These are phyloP conservation scores for Poecilobothrus nobilitatus DNA, from an alignment of 2,888 invertebrate genomes.

Conservation along the genomic window DNA sequence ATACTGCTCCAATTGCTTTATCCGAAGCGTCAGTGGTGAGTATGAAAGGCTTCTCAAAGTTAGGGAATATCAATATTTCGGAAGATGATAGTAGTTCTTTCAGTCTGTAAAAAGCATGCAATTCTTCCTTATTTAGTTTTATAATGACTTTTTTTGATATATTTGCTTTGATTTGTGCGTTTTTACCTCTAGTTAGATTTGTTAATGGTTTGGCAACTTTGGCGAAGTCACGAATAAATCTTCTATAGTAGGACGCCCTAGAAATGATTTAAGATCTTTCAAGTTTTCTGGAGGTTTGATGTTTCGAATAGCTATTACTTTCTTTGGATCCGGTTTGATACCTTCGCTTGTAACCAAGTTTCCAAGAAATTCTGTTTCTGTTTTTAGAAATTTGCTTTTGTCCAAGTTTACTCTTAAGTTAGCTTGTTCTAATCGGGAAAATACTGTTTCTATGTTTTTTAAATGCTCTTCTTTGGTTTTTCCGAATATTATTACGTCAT, in stretches of 20 bases:
- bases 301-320: slow-evolving; percentile 16
- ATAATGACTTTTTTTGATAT: slow-evolving; percentile 20
- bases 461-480: slow-evolving; percentile 18
- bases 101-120: slow-evolving; percentile 15
- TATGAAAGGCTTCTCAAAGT: too few relatives aligned
- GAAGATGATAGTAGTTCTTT: slow-evolving; percentile 16
- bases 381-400: slow-evolving; percentile 19
- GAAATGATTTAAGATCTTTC: slow-evolving; percentile 20
- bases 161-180: slow-evolving; percentile 20
- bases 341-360: slow-evolving; percentile 20
- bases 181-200: slow-evolving; percentile 21
- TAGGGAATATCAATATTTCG: too few relatives aligned
- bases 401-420: too few relatives aligned
- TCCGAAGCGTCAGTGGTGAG: too few relatives aligned
- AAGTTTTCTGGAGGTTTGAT: slow-evolving; percentile 18
- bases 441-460: slow-evolving; percentile 13
- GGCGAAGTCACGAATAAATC: slow-evolving; percentile 23
- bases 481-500: slow-evolving; percentile 24
- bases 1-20: too few relatives aligned
- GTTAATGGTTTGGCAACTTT: slow-evolving; percentile 23
- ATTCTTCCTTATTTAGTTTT: background rate
- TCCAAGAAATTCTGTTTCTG: too few relatives aligned
- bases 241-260: slow-evolving; percentile 22
- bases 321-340: slow-evolving; percentile 19
- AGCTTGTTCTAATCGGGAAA: background rate